phyloP scores from a whole-genome alignment of 2,797 vertebrate genomes.

The Darevskia mixta region DNA sequence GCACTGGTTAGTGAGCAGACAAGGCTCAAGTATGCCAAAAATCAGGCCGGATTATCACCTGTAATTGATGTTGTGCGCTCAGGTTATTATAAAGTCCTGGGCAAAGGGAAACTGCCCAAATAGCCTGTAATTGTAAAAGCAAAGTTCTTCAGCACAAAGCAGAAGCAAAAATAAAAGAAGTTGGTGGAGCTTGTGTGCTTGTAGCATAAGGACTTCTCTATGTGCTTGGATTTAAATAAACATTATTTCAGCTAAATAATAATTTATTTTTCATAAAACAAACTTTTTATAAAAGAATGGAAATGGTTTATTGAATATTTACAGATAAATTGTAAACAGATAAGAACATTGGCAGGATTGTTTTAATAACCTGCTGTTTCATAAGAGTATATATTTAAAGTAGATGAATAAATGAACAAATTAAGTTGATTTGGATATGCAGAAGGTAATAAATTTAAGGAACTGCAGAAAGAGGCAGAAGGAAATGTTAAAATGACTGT shows the following conservation, averaged over 20 bases:
- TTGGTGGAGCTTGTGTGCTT: constrained; percentile 85
- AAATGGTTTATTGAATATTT: too few species aligned
- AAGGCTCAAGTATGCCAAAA: constrained; percentile 85
- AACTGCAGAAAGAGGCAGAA: too few species aligned
- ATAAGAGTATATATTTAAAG: too few species aligned
- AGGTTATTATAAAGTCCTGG: constrained; percentile 92
- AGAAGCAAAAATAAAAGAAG: constrained; percentile 88
- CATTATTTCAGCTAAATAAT: not conserved
- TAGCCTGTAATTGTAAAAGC: constrained; percentile 91
- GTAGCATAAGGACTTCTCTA: constrained; percentile 78
- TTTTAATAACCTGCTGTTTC: too few species aligned
- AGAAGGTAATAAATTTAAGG: too few species aligned
- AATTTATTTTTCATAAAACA: too few species aligned
- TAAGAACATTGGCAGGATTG: too few species aligned
- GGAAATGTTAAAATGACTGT: too few species aligned
- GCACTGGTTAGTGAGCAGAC: constrained; percentile 92
- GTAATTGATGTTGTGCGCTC: constrained; percentile 90
- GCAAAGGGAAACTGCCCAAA: constrained; percentile 91
- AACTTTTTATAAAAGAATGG: too few species aligned
- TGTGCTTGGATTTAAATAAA: constrained; percentile 3
- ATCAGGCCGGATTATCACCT: constrained; percentile 86
- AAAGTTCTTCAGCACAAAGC: constrained; percentile 91
- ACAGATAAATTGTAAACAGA: too few species aligned
- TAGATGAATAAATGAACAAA: too few species aligned
- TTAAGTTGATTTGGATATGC: too few species aligned